These are phyloP conservation scores for Agrotis exclamationis DNA, from an alignment of 2,888 invertebrate species.

Conservation along the genomic window DNA sequence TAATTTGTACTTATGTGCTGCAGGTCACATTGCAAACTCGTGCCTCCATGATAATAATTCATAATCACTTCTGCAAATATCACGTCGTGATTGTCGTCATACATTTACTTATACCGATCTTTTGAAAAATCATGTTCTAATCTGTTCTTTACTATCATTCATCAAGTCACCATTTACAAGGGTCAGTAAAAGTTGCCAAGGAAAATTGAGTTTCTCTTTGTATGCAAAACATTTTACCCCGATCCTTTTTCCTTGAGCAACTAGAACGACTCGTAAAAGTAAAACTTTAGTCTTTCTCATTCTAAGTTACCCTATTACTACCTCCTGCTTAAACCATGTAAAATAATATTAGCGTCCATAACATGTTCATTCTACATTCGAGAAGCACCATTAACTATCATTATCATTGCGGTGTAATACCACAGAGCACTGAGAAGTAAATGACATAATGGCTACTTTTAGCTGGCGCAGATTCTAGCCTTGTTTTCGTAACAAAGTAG, in stretches of 20 bases:
- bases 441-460: slow-evolving; percentile 52
- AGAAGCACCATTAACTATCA: slow-evolving; percentile 49
- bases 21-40: not conserved
- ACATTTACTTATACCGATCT: not conserved
- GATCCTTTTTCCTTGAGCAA: not conserved
- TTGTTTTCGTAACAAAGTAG: slow-evolving; percentile 19
- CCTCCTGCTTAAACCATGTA: slow-evolving; percentile 11
- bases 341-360: slow-evolving; percentile 39
- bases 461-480: slow-evolving; percentile 26
- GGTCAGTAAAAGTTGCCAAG: not conserved
- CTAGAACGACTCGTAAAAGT: slow-evolving; percentile 1
- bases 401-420: slow-evolving; percentile 52
- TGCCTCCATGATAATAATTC: slow-evolving; percentile 2
- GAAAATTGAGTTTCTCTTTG: not conserved
- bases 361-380: slow-evolving; percentile 38
- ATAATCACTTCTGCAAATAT: slow-evolving; percentile 30
- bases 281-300: not conserved
- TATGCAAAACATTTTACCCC: not conserved
- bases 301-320: slow-evolving; percentile 21
- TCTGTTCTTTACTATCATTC: not conserved
- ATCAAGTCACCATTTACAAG: not conserved
- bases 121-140: not conserved
- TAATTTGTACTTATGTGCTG: not conserved
- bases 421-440: slow-evolving; percentile 30
- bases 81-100: slow-evolving; percentile 6